Base-by-base conservation (phyloP, 37 sponge, comb jelly and placozoan species). In the Aphrocallistes beatrix region DNA sequence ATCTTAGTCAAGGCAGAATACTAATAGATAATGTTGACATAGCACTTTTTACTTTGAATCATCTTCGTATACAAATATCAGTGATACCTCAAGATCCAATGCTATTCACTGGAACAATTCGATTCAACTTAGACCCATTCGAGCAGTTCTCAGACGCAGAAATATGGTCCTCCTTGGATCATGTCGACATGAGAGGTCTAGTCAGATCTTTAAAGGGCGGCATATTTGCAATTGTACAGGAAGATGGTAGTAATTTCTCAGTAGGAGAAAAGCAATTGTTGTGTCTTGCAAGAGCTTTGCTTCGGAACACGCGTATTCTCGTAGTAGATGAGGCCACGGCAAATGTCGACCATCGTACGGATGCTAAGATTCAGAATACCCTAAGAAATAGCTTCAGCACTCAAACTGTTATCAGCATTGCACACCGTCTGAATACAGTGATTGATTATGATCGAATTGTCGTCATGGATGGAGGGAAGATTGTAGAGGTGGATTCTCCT, bases 391-490 rank as follows among this genome's bases (percentile, higher is more conserved):
- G n/a, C 1, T 60, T 60, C 34, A 21, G 34, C 8, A 30, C 25
- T 21, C n/a, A 1, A 3, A 60, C 75, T 60, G 75, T 60, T 32
- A 3, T 60, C n/a, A 60, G 10, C 28, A 60, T 60, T 25, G 75
- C 75, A 60, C 75, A 60, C n/a, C 75, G 75, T 13, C 75, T 60
- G 8, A 60, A 60, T 28, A 60, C 75, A 60, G 21, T 60, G n/a
- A 60, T 60, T 8, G 75, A 60, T 60, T 19, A 19, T 60, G 34
- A 60, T 60, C 10, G 28, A 19, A 60, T 60, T 32, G 21, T 60
- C n/a, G 75, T 60, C 25, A 60, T 60, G 75, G 75, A 60, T 6
- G n/a, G n/a, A 60, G 75, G 75, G 21, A 6, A 60, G n/a, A 30
- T 60, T 19, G n/a, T 32, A 28, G 75, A 60, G 34, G 10, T 6